phyloP scores from a whole-genome alignment of 1,140 invertebrate species.

The Hylaeus anthracinus region DNA sequence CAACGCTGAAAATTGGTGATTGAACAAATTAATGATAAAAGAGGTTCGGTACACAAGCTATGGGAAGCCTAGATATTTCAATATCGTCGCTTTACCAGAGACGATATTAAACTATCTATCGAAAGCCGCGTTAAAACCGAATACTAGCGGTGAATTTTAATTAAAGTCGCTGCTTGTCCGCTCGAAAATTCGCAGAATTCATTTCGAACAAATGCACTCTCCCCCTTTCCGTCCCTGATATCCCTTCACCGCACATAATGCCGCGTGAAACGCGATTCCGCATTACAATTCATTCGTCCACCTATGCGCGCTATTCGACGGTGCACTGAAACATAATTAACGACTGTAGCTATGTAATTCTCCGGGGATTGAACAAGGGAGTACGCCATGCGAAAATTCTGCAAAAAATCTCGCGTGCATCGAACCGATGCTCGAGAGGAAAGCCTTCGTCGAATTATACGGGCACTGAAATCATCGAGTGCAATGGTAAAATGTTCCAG shows the following conservation, averaged over 20 bases:
- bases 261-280: constrained; percentile 17
- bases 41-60: neutral
- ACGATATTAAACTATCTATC: constrained; percentile 22
- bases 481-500: neutral
- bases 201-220: constrained; percentile 11
- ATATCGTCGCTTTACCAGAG: neutral
- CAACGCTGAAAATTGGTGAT: neutral
- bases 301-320: neutral
- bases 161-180: constrained; percentile 3
- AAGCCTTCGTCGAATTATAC: constrained; percentile 7
- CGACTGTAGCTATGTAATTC: neutral
- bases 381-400: neutral
- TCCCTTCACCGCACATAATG: constrained; percentile 1
- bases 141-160: constrained; percentile 7
- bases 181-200: constrained; percentile 19
- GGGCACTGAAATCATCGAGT: neutral
- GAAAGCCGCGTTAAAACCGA: neutral
- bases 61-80: neutral
- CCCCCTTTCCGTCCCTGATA: too few relatives aligned
- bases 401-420: neutral
- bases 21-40: neutral
- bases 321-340: constrained; percentile 16
- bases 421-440: neutral
- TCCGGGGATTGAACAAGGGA: neutral
- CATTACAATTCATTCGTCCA: constrained; percentile 16